These are phyloP conservation scores for Chlorodrepanis virens DNA, from an alignment of 2,113 vertebrate species.

Conservation along the genomic window DNA sequence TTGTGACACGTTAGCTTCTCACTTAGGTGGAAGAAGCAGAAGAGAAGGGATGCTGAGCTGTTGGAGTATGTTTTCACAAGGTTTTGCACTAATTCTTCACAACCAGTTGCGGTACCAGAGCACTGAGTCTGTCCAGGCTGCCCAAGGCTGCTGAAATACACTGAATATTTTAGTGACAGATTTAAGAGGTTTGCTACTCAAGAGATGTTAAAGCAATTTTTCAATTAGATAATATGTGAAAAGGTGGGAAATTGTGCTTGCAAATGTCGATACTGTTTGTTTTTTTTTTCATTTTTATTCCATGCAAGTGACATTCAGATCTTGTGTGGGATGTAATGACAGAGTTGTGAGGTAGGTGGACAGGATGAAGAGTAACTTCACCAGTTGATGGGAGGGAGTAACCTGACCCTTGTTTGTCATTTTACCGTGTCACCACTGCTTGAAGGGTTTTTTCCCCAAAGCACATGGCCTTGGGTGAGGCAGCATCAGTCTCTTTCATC, in stretches of 20 bases:
- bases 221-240: background rate
- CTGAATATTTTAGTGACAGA: background rate
- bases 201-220: background rate
- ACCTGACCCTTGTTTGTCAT: background rate
- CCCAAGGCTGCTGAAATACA: background rate
- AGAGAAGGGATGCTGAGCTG: background rate
- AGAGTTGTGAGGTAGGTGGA: background rate
- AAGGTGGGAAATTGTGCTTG: background rate
- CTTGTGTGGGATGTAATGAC: background rate
- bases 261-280: background rate
- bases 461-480: background rate
- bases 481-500: background rate
- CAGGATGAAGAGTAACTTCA: background rate
- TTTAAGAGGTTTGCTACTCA: background rate
- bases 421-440: background rate
- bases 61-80: background rate
- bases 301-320: background rate
- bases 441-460: background rate
- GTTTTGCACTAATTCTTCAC: background rate
- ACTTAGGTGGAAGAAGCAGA: background rate
- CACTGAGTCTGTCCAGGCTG: background rate
- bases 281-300: background rate
- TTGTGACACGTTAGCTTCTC: background rate
- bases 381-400: background rate
- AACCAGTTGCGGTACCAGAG: background rate